These are phyloP conservation scores for Mactra quadrangularis DNA, from an alignment of 1,140 invertebrate species.

Conservation along the genomic window DNA sequence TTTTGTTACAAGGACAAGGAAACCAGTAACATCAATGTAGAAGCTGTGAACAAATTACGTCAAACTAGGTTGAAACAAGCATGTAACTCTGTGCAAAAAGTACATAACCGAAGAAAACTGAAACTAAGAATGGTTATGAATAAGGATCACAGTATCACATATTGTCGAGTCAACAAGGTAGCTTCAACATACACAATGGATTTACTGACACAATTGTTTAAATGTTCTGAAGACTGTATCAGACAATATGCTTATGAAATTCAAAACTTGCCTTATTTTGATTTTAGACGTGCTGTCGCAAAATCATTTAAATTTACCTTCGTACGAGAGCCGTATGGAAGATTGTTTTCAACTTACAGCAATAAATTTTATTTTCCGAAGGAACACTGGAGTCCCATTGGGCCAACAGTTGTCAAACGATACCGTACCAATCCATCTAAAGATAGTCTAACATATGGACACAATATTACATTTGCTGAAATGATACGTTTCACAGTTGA, in stretches of 20 bases:
- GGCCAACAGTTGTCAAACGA: background rate
- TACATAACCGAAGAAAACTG: no score
- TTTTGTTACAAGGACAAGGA: no score
- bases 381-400: background rate
- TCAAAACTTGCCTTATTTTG: background rate
- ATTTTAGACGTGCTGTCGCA: background rate
- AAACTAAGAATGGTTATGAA: no score
- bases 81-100: no score
- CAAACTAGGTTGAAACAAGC: no score
- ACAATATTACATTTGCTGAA: slow-evolving; percentile 21
- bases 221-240: background rate
- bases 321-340: slow-evolving; percentile 11
- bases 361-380: slow-evolving; percentile 30
- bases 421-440: background rate
- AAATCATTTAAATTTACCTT: background rate
- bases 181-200: background rate
- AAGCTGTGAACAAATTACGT: no score
- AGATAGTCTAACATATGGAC: slow-evolving; percentile 17
- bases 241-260: background rate
- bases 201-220: background rate
- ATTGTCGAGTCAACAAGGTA: slow-evolving; percentile 3
- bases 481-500: slow-evolving; percentile 3
- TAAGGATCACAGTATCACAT: no score
- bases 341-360: slow-evolving; percentile 3
- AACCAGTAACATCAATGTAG: no score